Evolutionary conservation across 64 coral and sea anemone species (phyloP), one percentile per base, ranked within the genome.

Genomic region (Platygyra sinensis): DNA sequence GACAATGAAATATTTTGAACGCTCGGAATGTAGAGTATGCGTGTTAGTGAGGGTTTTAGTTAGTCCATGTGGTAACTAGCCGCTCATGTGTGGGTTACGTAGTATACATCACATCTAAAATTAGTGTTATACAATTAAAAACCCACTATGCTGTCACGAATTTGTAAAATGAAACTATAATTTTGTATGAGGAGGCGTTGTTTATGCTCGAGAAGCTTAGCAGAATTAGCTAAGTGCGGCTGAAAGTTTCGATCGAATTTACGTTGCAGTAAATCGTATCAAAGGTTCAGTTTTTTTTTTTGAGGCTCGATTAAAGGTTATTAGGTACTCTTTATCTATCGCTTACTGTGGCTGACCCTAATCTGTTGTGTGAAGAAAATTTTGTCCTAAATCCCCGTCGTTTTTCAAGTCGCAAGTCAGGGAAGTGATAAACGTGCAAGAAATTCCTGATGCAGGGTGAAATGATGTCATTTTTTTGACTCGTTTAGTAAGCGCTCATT

Each of bases 1-100:
- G 81, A 85, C 81, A 85, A 72, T 85, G 81, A 51, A 85, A 85
- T 85, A 85, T 85, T 85, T 85, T 85, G 38, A n/a, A 85, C 13
- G 63, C 60, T 13, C 22, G 81, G 62, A 85, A 85, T 85, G 65
- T 50, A 0, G 81, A 51, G 81, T 71, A 71, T 50, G 81, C 81
- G 81, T 72, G 36, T 0, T 60, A 52, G 24, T 85, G 24, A 25
- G 36, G 33, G 36, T 85, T 72, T 36, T 83, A 64, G 10, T n/a
- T 4, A 8, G 36, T 33, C 24, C 30, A 1, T 49, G 62, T 69
- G 80, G 80, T 84, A 49, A 36, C 32, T 67, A 64, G 60, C 80
- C 2, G 18, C 20, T 18, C 24, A 28, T 78, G 30, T 84, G 80
- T 84, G 33, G 62, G 63, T 29, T 85, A 38, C 36, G 10, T 25